These are phyloP conservation scores for Anagrus nilaparvatae DNA, from an alignment of 1,140 invertebrate species.

Conservation along the genomic window DNA sequence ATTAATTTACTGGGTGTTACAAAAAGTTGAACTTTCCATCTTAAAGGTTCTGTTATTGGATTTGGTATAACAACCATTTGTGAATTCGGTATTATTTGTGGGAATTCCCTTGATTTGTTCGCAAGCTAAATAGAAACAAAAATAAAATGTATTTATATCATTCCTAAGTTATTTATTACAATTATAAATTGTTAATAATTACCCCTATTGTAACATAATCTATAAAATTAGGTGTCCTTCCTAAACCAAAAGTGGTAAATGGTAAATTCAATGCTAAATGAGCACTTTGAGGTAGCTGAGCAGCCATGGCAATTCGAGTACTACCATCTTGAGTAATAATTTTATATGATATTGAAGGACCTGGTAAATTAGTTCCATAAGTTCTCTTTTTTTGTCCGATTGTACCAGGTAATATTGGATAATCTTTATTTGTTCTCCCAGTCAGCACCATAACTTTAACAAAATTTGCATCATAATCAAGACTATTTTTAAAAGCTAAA, in stretches of 20 bases:
- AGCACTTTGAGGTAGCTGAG: slow-evolving; percentile 86
- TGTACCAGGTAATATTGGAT: slow-evolving; percentile 56
- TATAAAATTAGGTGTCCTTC: slow-evolving; percentile 94
- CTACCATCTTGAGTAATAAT: slow-evolving; percentile 77
- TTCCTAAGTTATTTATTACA: neutral
- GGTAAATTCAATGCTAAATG: slow-evolving; percentile 87
- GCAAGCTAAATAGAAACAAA: slow-evolving; percentile 23
- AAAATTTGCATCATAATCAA: slow-evolving; percentile 91
- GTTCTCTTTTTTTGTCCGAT: slow-evolving; percentile 67
- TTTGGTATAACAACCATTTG: slow-evolving; percentile 93
- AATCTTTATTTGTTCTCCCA: slow-evolving; percentile 62
- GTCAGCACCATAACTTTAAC: slow-evolving; percentile 90
- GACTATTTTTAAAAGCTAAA: slow-evolving; percentile 73
- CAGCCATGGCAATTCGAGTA: slow-evolving; percentile 60
- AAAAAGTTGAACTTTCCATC: slow-evolving; percentile 90
- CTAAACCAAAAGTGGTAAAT: slow-evolving; percentile 90
- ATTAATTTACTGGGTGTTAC: slow-evolving; percentile 93
- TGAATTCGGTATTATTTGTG: slow-evolving; percentile 94
- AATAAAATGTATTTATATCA: neutral
- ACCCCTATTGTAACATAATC: slow-evolving; percentile 81
- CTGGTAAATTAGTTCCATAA: slow-evolving; percentile 81
- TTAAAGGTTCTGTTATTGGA: slow-evolving; percentile 61
- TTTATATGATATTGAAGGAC: slow-evolving; percentile 76
- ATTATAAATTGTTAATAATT: slow-evolving; percentile 37
- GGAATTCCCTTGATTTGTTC: slow-evolving; percentile 57